Evolutionary conservation across 2,888 invertebrate species (phyloP).

Genomic region (Dolichopus griseipennis): DNA sequence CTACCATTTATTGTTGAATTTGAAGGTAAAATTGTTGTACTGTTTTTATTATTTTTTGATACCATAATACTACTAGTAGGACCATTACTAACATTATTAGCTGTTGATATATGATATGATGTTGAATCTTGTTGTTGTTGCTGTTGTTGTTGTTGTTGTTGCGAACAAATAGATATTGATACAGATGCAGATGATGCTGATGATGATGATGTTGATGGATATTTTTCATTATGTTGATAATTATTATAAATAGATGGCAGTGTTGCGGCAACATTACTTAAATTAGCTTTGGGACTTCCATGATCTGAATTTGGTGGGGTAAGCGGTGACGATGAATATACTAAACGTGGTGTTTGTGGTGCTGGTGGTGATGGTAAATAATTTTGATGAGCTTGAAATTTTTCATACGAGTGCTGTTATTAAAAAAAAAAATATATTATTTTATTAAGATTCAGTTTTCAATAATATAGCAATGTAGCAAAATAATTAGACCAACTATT

Average conservation of each 20-base stretch:
- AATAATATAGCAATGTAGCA: too few species aligned
- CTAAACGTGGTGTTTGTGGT: conserved; percentile 52
- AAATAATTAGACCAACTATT: too few species aligned
- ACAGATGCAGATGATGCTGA: conserved; percentile 2
- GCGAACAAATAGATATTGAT: background rate
- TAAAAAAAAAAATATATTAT: conserved; percentile 2
- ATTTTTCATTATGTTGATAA: conserved; percentile 26
- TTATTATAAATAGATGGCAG: conserved; percentile 37
- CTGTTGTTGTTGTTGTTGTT: conserved; percentile 13
- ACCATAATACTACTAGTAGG: conserved; percentile 18
- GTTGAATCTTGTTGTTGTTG: background rate
- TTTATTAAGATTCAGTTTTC: too few species aligned
- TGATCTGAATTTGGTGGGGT: conserved; percentile 85
- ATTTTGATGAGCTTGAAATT: conserved; percentile 1
- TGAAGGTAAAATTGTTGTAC: conserved; percentile 26
- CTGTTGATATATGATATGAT: background rate
- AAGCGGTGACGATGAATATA: conserved; percentile 76
- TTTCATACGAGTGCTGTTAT: background rate
- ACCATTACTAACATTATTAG: conserved; percentile 17
- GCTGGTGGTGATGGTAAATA: conserved; percentile 30
- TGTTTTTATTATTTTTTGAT: conserved; percentile 20
- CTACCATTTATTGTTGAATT: conserved; percentile 36
- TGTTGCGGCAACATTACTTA: conserved; percentile 51
- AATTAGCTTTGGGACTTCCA: conserved; percentile 66
- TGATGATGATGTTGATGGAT: conserved; percentile 23